Base-by-base conservation (phyloP, 2,888 invertebrate species). In the Allacma fusca region DNA sequence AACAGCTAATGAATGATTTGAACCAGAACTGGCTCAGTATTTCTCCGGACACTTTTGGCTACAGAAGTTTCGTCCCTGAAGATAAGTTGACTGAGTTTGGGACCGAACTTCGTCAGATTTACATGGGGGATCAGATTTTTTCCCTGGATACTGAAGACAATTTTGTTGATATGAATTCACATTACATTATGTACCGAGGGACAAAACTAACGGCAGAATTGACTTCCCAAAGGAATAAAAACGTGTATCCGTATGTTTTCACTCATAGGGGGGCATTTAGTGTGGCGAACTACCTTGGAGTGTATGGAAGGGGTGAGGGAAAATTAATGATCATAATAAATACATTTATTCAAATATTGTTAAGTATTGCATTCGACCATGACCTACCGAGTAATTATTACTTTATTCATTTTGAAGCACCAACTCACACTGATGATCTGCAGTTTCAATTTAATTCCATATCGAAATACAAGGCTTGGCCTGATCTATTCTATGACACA, bases 391-490 rank as follows among this genome's bases (percentile, higher is more conserved):
- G 59, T 7, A 23, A 21, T 59, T 59, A 23, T 13, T 13, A n/a
- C 19, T n/a, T 13, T 59, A 21, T 59, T 59, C 7, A 59, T 13
- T 13, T 19, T 59, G 1, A 16, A 70, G 70, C 26, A 5, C 43
- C 43, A 19, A 50, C 68, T 7, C 75, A 75, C 68, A 40, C 68
- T 12, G 75, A 75, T 68, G 75, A 75, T 21, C 69, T 75, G 4
- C 75, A 75, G 34, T 69, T 68, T 57, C 34, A 67, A 50, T 75
- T 68, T n/a, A 43, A 44, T 9, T 75, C 75, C 28, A 12, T 68
- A 13, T 26, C 24, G 21, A n/a, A 4, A 16, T 26, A 24, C 7
- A 21, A 62, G 67, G 57, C 65, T 40, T 75, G 75, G 75, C 69
- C 75, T 13, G 57, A 67, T 57, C 34, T 75, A 24, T 5, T 50